Percentiles rank a stretch among this genome's conserved stretches.
Conservation (phyloP, 2,888 invertebrate genomes). For the Strigamia maritima region DNA sequence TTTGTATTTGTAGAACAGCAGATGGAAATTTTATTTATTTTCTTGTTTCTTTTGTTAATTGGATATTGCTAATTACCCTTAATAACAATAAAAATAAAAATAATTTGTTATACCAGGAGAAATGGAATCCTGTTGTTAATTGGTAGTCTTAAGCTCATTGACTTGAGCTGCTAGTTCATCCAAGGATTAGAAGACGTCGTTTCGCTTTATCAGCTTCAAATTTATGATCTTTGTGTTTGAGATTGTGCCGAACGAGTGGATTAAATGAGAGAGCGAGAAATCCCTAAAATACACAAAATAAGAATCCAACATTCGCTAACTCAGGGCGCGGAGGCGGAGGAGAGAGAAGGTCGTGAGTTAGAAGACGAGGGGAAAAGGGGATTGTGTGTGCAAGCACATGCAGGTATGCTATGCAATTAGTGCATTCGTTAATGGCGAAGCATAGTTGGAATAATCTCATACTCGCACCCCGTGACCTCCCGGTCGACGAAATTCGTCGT, state of each 20-base stretch:
- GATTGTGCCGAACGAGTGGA: slow-evolving; percentile 34
- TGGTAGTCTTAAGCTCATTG: slow-evolving; percentile 32
- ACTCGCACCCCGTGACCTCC: slow-evolving; percentile 22
- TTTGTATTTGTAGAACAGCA: background rate
- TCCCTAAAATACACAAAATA: slow-evolving; percentile 34
- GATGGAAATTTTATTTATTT: background rate
- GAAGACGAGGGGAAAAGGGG: background rate
- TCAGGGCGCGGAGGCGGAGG: background rate
- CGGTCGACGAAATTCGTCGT: slow-evolving; percentile 24
- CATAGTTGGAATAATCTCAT: slow-evolving; percentile 32
- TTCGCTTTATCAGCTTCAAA: slow-evolving; percentile 29
- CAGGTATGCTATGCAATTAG: slow-evolving; percentile 26
- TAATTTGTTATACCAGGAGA: slow-evolving; percentile 3
- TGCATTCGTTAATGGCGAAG: slow-evolving; percentile 18
- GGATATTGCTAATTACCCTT: slow-evolving; percentile 24
- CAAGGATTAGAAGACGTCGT: slow-evolving; percentile 24
- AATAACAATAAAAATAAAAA: slow-evolving; percentile 20
- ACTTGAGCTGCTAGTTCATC: slow-evolving; percentile 21
- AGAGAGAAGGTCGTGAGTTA: background rate
- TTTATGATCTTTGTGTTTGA: slow-evolving; percentile 32
- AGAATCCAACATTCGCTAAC: slow-evolving; percentile 13
- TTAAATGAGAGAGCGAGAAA: slow-evolving; percentile 16
- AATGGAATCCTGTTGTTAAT: slow-evolving; percentile 27
- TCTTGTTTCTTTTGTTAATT: background rate
- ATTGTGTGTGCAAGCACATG: slow-evolving; percentile 20